Evolutionary conservation across 1,140 invertebrate species (phyloP).

Genomic region (Euura lappo): DNA sequence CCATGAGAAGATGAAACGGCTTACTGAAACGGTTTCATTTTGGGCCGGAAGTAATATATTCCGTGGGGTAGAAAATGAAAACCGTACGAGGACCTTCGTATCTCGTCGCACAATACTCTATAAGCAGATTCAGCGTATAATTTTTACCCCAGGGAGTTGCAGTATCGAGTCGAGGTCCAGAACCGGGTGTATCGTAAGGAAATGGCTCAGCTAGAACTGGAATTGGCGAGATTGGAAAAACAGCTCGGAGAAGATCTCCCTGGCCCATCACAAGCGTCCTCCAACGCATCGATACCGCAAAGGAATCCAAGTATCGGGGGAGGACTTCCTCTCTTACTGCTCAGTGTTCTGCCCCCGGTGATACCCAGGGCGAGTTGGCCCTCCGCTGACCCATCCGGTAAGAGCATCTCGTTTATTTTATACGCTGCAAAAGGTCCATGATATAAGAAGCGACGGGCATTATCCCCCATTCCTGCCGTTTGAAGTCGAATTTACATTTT

Average conservation of each 20-base stretch:
- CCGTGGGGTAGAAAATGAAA: too few relatives aligned
- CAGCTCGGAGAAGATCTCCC: slow-evolving; percentile 63
- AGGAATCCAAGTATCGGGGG: slow-evolving; percentile 72
- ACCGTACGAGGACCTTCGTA: too few relatives aligned
- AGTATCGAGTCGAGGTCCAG: slow-evolving; percentile 88
- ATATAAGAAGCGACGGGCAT: not conserved
- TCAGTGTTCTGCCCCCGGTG: slow-evolving; percentile 75
- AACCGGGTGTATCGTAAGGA: slow-evolving; percentile 88
- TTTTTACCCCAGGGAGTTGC: slow-evolving; percentile 66
- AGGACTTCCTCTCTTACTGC: slow-evolving; percentile 70
- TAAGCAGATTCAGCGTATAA: too few relatives aligned
- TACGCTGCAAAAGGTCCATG: not conserved
- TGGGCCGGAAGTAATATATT: too few relatives aligned
- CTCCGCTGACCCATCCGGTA: slow-evolving; percentile 65
- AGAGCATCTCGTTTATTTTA: slow-evolving; percentile 24
- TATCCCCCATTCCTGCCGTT: slow-evolving; percentile 22
- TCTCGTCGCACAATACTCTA: too few relatives aligned
- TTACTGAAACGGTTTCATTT: too few relatives aligned
- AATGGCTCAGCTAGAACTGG: slow-evolving; percentile 79
- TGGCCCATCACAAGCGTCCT: slow-evolving; percentile 61
- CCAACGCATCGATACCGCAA: slow-evolving; percentile 63
- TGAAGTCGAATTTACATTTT: not conserved
- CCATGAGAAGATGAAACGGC: too few relatives aligned
- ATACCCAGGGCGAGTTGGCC: slow-evolving; percentile 78
- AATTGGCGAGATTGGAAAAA: slow-evolving; percentile 78